Evolutionary conservation across 1,140 invertebrate species (phyloP), one percentile per base, ranked within the genome.

Genomic region (Hyphantria cunea): DNA sequence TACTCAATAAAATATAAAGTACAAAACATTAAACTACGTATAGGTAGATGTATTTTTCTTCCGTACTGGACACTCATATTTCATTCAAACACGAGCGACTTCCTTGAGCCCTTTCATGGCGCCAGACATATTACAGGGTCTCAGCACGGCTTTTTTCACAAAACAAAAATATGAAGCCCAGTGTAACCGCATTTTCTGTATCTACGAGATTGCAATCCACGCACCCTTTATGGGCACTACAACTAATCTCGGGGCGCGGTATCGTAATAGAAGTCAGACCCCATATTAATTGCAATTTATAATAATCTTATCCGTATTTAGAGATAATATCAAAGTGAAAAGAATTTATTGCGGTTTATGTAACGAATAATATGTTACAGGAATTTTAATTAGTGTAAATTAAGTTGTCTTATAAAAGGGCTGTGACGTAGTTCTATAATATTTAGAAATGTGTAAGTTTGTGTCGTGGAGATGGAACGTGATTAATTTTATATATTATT

Each of bases 141-240:
- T 49, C 62, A 65, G 61, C 63, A 52, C 59, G 58, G 42, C 37
- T 66, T 65, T 70, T 74, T 74, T 48, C 63, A 37, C 48, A 59
- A 61, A 48, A 63, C 65, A 59, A 74, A 70, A 70, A 70, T 74
- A 71, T 68, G 68, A 74, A 64, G 55, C 34, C 56, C 54, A 32
- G n/a, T 32, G 37, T 58, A 61, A 81, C 69, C 68, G 66, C 80
- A 78, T 85, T 79, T 76, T 70, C 68, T 55, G 68, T 65, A 70
- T 75, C n/a, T 39, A 68, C 61, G 64, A 45, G 72, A 49, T 64
- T 64, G 77, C 67, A 74, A 82, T 84, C 72, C 78, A 69, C 68
- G 65, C 67, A 59, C 14, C 85, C 80, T 85, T 78, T 80, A 88
- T 64, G 81, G 85, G 12, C 74, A 76, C 66, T 78, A 79, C 86